Conservation (phyloP, 1,140 invertebrate species). For the Cephus cinctus region DNA sequence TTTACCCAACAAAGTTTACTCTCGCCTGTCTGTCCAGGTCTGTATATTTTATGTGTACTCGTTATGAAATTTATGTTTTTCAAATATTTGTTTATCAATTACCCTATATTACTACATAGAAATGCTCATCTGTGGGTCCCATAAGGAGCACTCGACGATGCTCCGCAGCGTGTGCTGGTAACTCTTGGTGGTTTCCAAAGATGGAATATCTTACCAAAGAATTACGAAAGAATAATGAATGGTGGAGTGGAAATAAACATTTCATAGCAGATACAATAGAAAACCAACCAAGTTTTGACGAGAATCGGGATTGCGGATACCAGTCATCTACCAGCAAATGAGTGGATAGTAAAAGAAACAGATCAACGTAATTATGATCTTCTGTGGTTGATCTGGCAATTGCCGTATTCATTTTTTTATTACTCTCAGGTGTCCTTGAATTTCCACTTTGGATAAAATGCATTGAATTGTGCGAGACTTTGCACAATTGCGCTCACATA, state of each 20-base stretch:
- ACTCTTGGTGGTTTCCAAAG: conserved; percentile 29
- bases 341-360: not conserved
- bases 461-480: too few species aligned
- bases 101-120: too few species aligned
- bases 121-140: conserved; percentile 14
- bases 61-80: too few species aligned
- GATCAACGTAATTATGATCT: not conserved
- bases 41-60: too few species aligned
- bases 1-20: too few species aligned
- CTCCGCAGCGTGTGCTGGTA: conserved; percentile 13
- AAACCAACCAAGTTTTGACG: conserved; percentile 23
- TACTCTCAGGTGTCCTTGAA: not conserved
- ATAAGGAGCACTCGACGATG: conserved; percentile 10
- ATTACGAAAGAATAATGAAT: conserved; percentile 21
- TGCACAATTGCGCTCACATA: not conserved
- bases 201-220: conserved; percentile 32
- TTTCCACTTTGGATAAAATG: too few species aligned
- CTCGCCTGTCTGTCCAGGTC: too few species aligned
- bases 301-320: conserved; percentile 38
- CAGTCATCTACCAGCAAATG: conserved; percentile 42
- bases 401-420: not conserved
- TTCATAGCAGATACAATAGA: conserved; percentile 15
- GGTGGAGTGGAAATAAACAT: conserved; percentile 18
- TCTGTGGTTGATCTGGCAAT: not conserved
- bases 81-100: too few species aligned